Base-by-base conservation (phyloP, 2,888 invertebrate genomes). In the Clanis bilineata region DNA sequence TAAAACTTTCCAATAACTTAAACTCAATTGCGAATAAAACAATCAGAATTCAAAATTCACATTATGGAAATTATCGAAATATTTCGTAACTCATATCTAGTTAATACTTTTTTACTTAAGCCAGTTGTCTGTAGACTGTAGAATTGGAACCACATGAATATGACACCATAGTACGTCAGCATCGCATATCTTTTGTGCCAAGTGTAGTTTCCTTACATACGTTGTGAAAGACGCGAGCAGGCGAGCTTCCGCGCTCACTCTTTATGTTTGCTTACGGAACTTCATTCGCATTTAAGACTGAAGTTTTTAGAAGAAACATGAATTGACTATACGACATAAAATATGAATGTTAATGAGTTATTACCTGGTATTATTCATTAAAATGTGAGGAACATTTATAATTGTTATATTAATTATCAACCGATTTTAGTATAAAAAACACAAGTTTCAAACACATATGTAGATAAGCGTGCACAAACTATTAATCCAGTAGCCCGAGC, bases 231-330 rank as follows among this genome's bases (percentile, higher is more conserved):
- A 51, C 15, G 3, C 28, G 51, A 32, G 51, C 28, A 51, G 28
- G 18, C 51, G 51, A 32, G 51, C 51, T 51, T 5, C 28, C 9
- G 32, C 28, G 18, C 32, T 32, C 28, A 51, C 28, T 21, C 28
- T 51, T 51, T 51, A 51, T 51, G 51, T 51, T 51, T 51, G 51
- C 51, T 28, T 10, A 51, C 32, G 28, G 51, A 28, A 32, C 51
- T 51, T 28, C 51, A 51, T 32, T 25, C 25, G 25, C 28, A 47
- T 47, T 51, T 32, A 51, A 15, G 32, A 51, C 28, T 51, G 22
- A 15, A 9, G 28, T 32, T 51, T 32, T 18, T 18, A 51, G 18
- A 32, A 32, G 51, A 32, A 51, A 51, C 51, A 28, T 32, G 21
- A 28, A 32, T 51, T 51, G 3, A 25, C 15, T 25, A 18, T 28